Evolutionary conservation across 2,113 vertebrate species (phyloP).

Genomic region (Apodemus sylvaticus): DNA sequence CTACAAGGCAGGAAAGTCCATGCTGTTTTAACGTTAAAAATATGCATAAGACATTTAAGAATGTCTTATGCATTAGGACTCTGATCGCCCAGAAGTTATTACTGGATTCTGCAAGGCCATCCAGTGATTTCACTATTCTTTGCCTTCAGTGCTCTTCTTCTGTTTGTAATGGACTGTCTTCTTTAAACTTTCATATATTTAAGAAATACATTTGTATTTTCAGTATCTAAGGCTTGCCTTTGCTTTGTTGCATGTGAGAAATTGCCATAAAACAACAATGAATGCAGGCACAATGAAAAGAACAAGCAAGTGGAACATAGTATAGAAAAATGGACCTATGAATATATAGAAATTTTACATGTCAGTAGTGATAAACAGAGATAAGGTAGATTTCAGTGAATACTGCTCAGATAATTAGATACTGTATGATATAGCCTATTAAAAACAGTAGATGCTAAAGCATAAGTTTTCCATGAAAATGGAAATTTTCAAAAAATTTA

Average conservation of each 20-base stretch:
- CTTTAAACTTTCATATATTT: neutral
- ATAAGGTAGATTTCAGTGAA: conserved; percentile 1
- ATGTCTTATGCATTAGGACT: neutral
- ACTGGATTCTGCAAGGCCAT: neutral
- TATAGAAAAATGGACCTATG: neutral
- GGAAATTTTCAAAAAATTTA: neutral
- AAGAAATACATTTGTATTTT: neutral
- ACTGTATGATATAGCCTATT: neutral
- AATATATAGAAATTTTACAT: conserved; percentile 14
- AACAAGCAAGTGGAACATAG: neutral
- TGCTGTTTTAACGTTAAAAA: neutral
- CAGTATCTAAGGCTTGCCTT: conserved; percentile 30
- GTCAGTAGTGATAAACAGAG: neutral
- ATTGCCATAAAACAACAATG: conserved; percentile 4
- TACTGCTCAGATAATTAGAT: neutral
- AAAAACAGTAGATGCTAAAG: neutral
- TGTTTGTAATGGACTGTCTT: neutral
- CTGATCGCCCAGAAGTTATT: neutral
- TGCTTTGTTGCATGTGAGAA: conserved; percentile 5
- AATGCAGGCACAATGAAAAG: conserved; percentile 31
- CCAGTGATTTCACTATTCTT: neutral
- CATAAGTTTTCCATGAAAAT: conserved; percentile 26
- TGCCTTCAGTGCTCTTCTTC: neutral
- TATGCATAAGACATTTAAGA: neutral
- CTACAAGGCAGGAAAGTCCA: neutral